phyloP scores from a whole-genome alignment of 92 coral and sea anemone species.

The Epizoanthus scotinus region DNA sequence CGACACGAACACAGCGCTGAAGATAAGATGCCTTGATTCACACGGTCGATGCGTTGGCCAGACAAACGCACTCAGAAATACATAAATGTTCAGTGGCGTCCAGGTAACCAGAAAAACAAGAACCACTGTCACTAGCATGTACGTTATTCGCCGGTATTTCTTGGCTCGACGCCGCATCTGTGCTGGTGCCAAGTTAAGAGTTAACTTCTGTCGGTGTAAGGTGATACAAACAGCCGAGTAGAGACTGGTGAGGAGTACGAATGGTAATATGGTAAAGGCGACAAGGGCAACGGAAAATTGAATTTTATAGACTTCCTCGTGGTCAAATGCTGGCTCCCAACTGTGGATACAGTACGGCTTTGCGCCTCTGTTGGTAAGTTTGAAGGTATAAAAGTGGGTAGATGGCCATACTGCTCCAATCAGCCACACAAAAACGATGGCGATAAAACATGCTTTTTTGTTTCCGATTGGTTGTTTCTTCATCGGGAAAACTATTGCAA shows the following conservation, averaged over 20 bases:
- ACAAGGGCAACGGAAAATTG: constrained; percentile 14
- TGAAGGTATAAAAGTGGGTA: constrained; percentile 30
- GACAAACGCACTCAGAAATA: neutral
- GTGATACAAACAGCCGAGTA: neutral
- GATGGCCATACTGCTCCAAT: constrained; percentile 8
- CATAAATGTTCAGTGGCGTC: neutral
- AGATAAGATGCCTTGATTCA: no score
- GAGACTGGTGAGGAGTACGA: no score
- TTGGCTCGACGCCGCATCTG: neutral
- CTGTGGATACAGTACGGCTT: constrained; percentile 2
- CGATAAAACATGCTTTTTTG: constrained; percentile 1
- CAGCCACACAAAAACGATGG: constrained; percentile 40
- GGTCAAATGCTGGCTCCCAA: constrained; percentile 35
- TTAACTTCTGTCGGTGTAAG: neutral
- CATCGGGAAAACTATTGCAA: no score
- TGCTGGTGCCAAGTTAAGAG: neutral
- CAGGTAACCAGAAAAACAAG: neutral
- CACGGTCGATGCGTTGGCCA: no score
- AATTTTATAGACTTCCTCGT: neutral
- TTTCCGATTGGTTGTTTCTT: neutral
- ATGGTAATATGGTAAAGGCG: no score
- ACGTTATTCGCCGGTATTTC: neutral
- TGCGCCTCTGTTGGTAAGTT: neutral
- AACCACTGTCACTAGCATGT: no score
- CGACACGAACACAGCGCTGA: neutral